Evolutionary conservation across 92 coral and sea anemone genomes (phyloP).

Genomic region (Epizoanthus fatuus): DNA sequence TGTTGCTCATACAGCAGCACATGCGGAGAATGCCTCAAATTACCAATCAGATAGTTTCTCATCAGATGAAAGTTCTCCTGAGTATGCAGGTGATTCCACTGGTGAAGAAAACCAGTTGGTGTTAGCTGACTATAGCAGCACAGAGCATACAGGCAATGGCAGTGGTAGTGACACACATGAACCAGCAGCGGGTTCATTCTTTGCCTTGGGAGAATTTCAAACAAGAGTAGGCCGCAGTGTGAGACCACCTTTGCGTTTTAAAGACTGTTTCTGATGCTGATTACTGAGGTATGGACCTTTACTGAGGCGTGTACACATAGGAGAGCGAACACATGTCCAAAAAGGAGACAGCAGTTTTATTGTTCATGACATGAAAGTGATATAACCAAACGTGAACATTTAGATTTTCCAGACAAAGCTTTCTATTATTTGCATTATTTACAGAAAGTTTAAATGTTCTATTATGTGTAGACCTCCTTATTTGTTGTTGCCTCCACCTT

Average conservation of each 20-base stretch:
- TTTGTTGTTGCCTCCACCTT: no score
- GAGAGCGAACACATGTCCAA: neutral
- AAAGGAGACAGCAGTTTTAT: neutral
- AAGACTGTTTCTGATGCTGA: constrained; percentile 3
- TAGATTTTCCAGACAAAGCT: neutral
- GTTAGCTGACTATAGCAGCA: neutral
- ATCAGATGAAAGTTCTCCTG: neutral
- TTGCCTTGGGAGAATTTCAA: constrained; percentile 16
- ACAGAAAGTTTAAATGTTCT: neutral
- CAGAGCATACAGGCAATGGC: neutral
- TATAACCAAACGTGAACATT: neutral
- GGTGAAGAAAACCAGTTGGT: neutral
- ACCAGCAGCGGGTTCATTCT: neutral
- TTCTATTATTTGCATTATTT: neutral
- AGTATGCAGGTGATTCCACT: neutral
- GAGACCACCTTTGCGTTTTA: constrained; percentile 4
- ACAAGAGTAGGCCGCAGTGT: neutral
- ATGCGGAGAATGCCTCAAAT: no score
- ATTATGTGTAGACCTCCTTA: no score
- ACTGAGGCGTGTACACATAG: neutral
- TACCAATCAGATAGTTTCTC: no score
- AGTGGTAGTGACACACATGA: constrained; percentile 17
- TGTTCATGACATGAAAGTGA: neutral
- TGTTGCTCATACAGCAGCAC: no score
- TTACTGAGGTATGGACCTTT: neutral